A percentile compares a stretch with the other conserved stretches of the same genome.
Evolutionary conservation across 2,888 invertebrate species (phyloP).

Genomic region (Xestoiulus laeticollis): DNA sequence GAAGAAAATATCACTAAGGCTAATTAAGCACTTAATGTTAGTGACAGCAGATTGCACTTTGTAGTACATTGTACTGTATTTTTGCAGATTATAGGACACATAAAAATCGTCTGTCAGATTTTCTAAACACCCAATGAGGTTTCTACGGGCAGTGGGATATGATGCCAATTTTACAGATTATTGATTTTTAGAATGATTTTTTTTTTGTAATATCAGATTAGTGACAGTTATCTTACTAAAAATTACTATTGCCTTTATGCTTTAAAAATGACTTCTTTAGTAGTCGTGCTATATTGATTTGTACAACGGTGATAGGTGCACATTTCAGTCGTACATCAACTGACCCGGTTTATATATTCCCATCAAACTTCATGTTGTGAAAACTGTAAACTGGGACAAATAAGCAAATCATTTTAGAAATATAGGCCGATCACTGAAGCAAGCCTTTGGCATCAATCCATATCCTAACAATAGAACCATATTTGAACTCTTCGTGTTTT

Average conservation of each 20-base stretch:
- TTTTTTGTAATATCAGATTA: too few relatives aligned
- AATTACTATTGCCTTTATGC: too few relatives aligned
- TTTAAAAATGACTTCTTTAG: too few relatives aligned
- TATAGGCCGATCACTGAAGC: conserved; percentile 4
- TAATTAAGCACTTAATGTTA: not conserved
- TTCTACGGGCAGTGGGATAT: too few relatives aligned
- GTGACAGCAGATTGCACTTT: not conserved
- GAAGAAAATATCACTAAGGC: not conserved
- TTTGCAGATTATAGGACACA: not conserved
- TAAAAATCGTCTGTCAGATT: not conserved
- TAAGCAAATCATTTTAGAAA: not conserved
- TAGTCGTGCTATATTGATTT: not conserved
- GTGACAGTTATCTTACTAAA: too few relatives aligned
- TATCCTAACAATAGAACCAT: not conserved
- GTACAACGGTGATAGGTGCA: too few relatives aligned
- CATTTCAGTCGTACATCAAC: not conserved
- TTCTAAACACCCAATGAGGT: not conserved
- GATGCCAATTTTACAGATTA: too few relatives aligned
- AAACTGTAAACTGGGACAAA: too few relatives aligned
- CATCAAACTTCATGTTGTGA: not conserved
- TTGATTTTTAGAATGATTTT: too few relatives aligned
- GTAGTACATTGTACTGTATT: too few relatives aligned
- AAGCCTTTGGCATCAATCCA: not conserved
- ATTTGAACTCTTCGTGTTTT: not conserved
- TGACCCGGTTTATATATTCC: not conserved